Percentiles rank a stretch among this genome's conserved stretches.
Evolutionary conservation across 2,113 vertebrate species (phyloP).

Genomic region (Melanotaenia duboulayi): DNA sequence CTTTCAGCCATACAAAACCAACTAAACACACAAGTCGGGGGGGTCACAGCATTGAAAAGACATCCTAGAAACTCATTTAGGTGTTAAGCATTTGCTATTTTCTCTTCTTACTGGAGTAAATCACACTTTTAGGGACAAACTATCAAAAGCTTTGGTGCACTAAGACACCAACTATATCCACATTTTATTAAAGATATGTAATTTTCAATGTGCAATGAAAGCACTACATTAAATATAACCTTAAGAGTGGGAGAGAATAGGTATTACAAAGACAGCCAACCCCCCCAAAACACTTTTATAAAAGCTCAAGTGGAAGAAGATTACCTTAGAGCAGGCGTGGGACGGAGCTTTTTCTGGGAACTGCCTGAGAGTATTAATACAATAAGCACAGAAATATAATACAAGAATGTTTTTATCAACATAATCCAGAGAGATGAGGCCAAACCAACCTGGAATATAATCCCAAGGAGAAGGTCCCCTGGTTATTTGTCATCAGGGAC

Average conservation of each 20-base stretch:
- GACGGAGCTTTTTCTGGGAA: slow-evolving; percentile 73
- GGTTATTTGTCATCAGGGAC: slow-evolving; percentile 72
- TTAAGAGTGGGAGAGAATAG: slow-evolving; percentile 55
- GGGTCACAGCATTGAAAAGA: neutral
- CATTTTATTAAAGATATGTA: slow-evolving; percentile 25
- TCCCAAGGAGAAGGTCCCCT: slow-evolving; percentile 81
- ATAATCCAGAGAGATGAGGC: slow-evolving; percentile 81
- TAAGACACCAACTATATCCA: neutral
- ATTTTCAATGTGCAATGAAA: slow-evolving; percentile 10
- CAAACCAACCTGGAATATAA: slow-evolving; percentile 80
- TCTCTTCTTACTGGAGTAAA: neutral
- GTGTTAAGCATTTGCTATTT: slow-evolving; percentile 9
- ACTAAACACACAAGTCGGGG: too few species aligned
- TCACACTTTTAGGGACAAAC: slow-evolving; percentile 4
- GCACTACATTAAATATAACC: slow-evolving; percentile 42
- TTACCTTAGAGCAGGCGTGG: slow-evolving; percentile 74
- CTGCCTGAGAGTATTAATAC: slow-evolving; percentile 79
- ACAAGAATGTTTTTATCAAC: slow-evolving; percentile 85
- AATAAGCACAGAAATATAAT: slow-evolving; percentile 83
- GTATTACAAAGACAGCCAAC: slow-evolving; percentile 59
- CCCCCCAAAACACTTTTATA: slow-evolving; percentile 70
- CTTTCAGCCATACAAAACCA: too few species aligned
- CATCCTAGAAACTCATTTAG: neutral
- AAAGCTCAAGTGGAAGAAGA: slow-evolving; percentile 82
- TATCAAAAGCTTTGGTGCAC: slow-evolving; percentile 7